phyloP scores from a whole-genome alignment of 2,888 invertebrate species.

The Patella depressa region DNA sequence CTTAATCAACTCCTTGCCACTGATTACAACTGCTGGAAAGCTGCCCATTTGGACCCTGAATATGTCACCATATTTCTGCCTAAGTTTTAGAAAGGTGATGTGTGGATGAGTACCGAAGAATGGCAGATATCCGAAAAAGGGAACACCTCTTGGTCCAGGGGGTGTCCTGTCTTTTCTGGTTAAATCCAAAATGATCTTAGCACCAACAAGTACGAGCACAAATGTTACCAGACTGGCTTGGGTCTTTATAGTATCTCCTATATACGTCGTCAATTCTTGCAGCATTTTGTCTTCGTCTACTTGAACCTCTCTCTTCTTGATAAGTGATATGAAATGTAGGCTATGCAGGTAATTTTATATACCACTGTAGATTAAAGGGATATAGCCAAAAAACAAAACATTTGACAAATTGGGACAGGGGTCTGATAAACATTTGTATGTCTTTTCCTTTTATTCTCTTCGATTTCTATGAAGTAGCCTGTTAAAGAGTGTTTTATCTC shows the following conservation, averaged over 20 bases:
- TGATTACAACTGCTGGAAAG: conserved; percentile 41
- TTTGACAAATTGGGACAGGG: too few relatives aligned
- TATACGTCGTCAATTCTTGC: too few relatives aligned
- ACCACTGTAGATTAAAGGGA: too few relatives aligned
- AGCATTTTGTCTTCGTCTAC: too few relatives aligned
- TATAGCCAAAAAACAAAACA: not conserved
- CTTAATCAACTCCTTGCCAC: conserved; percentile 33
- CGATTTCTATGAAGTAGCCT: too few relatives aligned
- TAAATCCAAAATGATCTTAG: conserved; percentile 1
- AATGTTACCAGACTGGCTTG: not conserved
- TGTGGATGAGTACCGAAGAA: conserved; percentile 37
- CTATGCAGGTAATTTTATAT: too few relatives aligned
- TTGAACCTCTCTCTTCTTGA: too few relatives aligned
- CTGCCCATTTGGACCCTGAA: conserved; percentile 41
- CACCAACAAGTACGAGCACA: not conserved
- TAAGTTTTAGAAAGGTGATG: conserved; percentile 32
- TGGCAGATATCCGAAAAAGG: conserved; percentile 44
- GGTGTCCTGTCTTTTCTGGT: conserved; percentile 14
- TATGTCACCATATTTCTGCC: conserved; percentile 41
- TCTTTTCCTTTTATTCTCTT: too few relatives aligned
- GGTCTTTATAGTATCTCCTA: too few relatives aligned
- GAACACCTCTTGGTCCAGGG: conserved; percentile 40
- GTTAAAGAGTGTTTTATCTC: too few relatives aligned
- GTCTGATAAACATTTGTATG: too few relatives aligned
- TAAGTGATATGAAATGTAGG: too few relatives aligned